Percentiles rank a stretch among this genome's conserved stretches.
phyloP scores from a whole-genome alignment of 2,888 invertebrate genomes.

The Hyles lineata region DNA sequence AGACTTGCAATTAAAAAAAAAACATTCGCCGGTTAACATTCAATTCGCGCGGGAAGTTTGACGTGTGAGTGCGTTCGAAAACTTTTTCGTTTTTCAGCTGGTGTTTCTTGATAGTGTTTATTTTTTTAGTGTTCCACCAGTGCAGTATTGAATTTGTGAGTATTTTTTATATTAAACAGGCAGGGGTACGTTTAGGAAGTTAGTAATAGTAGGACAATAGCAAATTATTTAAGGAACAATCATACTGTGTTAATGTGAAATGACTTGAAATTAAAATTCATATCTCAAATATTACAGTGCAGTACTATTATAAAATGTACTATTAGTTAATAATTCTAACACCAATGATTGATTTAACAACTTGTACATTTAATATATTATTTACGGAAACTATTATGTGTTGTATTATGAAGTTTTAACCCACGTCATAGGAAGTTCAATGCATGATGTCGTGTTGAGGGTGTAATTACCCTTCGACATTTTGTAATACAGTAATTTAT shows the following conservation, averaged over 20 bases:
- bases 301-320: neutral
- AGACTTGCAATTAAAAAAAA: slow-evolving; percentile 44
- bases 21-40: slow-evolving; percentile 34
- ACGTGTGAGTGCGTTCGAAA: slow-evolving; percentile 42
- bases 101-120: slow-evolving; percentile 15
- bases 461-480: neutral
- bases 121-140: slow-evolving; percentile 5
- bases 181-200: neutral
- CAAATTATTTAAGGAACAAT: too few species aligned
- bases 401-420: neutral
- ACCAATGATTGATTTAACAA: too few species aligned
- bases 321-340: neutral
- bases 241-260: too few species aligned
- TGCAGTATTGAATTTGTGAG: slow-evolving; percentile 13
- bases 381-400: neutral
- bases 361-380: neutral
- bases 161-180: neutral
- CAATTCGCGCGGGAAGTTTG: slow-evolving; percentile 32
- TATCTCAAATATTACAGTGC: neutral
- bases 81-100: slow-evolving; percentile 28
- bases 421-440: slow-evolving; percentile 17
- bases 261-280: too few species aligned
- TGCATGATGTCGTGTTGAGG: neutral
- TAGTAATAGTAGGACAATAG: neutral
- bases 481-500: neutral